phyloP scores from a whole-genome alignment of 2,113 vertebrate genomes.

The Irena cyanogastra region DNA sequence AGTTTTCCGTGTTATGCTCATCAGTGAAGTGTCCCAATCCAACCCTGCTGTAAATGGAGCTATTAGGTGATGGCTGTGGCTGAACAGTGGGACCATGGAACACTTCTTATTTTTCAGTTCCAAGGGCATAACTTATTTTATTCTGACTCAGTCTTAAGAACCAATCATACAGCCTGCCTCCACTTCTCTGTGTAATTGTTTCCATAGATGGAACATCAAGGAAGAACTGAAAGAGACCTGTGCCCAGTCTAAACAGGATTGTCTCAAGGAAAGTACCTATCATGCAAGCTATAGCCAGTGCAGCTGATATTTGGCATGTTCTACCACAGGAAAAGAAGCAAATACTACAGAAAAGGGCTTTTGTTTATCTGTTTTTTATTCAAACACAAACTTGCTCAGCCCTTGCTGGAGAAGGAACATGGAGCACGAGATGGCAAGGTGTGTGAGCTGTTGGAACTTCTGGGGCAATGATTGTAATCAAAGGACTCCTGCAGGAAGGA shows the following conservation, averaged over 20 bases:
- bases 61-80: not conserved
- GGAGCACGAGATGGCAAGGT: not conserved
- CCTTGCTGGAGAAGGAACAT: not conserved
- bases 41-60: not conserved
- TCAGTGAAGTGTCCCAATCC: not conserved
- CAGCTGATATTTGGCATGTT: not conserved
- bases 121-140: not conserved
- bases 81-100: not conserved
- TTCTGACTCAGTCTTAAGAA: not conserved
- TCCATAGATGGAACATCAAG: not conserved
- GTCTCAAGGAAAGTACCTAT: not conserved
- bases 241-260: not conserved
- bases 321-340: not conserved
- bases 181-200: not conserved
- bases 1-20: not conserved
- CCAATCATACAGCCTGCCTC: not conserved
- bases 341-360: not conserved
- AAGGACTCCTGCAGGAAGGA: not conserved
- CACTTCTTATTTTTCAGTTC: not conserved
- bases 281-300: not conserved
- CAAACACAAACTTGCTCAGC: not conserved
- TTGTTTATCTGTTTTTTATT: not conserved
- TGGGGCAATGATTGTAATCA: not conserved
- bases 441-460: not conserved
- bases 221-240: not conserved